Base-by-base conservation (phyloP, 1,140 invertebrate genomes). In the Chironomus striatipennis region DNA sequence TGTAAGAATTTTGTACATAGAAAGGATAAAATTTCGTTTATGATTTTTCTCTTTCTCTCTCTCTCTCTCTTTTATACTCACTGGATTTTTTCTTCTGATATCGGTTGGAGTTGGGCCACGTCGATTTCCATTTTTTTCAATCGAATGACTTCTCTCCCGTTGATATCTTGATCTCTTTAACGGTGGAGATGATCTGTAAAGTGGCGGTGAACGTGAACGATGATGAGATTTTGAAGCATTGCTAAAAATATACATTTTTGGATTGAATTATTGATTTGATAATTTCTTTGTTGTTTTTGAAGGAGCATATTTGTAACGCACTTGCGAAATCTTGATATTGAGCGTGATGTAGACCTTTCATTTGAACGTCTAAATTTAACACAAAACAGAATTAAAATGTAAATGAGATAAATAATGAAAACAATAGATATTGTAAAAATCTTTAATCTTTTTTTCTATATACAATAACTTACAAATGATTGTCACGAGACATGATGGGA, bases 401-500 rank as follows among this genome's bases (percentile, higher is more conserved):
- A 70, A 21, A 20, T 12, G n/a, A 18, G 18, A 70, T 70, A 70
- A 70, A 70, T 18, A 70, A 9, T 18, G 20, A 21, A 70, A 70
- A 18, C n/a, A 70, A 18, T 20, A 18, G 18, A 70, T 8, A 18
- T 18, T n/a, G n/a, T n/a, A n/a, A 70, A 21, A 70, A 20, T 17
- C 17, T 9, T 15, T 12, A 9, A 70, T 21, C 17, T 18, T 18
- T n/a, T n/a, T n/a, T n/a, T n/a, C n/a, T 70, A 9, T 1, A 21
- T 9, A 9, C 18, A n/a, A 70, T 20, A 20, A 70, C 65, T 70
- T 9, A 70, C 65, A 20, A 70, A 70, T 70, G 17, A 21, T 70
- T 70, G 65, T 70, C 65, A 9, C 65, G 65, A 15, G 65, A 70
- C 65, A 70, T 70, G 75, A 91, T 92, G 90, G 90, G 90, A 82